Conservation (phyloP, 1,140 invertebrate genomes). For the Formica selysi region DNA sequence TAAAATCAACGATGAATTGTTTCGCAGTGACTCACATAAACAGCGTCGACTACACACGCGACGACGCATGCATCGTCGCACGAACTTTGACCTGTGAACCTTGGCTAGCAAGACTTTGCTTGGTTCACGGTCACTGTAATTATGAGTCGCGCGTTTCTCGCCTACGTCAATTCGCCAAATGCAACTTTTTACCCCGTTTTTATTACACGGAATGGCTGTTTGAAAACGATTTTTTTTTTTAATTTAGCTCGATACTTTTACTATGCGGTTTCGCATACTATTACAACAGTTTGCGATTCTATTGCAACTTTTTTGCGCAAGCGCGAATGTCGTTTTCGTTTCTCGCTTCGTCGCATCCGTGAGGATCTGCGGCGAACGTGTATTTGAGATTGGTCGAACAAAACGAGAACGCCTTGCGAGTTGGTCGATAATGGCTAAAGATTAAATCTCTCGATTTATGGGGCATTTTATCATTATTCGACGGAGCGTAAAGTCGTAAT, state of each 20-base stretch:
- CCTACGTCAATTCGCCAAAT: neutral
- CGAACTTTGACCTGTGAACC: conserved; percentile 71
- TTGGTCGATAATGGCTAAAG: neutral
- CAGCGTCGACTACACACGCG: conserved; percentile 47
- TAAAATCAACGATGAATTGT: conserved; percentile 22
- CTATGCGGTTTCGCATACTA: too few species aligned
- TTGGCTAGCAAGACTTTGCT: conserved; percentile 68
- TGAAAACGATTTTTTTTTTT: neutral
- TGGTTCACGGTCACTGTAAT: conserved; percentile 74
- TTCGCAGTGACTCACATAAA: conserved; percentile 29
- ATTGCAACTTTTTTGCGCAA: conserved; percentile 11
- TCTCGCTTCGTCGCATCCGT: neutral
- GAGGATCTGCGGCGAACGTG: neutral
- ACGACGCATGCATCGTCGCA: conserved; percentile 14
- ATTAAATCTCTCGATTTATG: conserved; percentile 35
- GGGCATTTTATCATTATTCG: neutral
- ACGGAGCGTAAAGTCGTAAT: conserved; percentile 13
- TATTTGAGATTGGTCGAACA: neutral
- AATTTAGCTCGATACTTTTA: neutral
- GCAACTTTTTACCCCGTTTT: neutral
- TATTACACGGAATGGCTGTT: neutral
- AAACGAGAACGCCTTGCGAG: neutral
- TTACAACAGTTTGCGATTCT: neutral
- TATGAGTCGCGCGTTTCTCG: conserved; percentile 28
- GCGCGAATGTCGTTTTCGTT: conserved; percentile 7